Evolutionary conservation across 2,113 vertebrate species (phyloP), one percentile per base, ranked within the genome.

Genomic region (Sinocyclocheilus grahami): DNA sequence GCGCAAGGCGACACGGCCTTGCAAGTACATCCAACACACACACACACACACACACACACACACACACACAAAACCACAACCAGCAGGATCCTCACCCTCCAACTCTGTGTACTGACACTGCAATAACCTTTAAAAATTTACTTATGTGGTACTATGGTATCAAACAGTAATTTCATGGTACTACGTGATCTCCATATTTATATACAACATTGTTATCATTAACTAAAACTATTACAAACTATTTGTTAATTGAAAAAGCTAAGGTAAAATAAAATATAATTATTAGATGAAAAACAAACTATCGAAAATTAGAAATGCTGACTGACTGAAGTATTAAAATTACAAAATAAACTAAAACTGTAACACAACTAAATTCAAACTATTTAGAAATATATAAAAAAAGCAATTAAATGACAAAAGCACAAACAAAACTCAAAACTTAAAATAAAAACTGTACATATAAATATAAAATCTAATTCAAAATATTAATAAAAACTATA

Each of bases 61-160:
- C 88, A 88, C 80, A 83, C 83, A 88, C 65, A 53, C 84, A 11
- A 51, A 78, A 80, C 48, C 82, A 79, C 53, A 84, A 90, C 88
- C 93, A 92, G 89, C 92, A 94, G 92, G 89, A 90, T 93, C 94
- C 88, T 93, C 93, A 92, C 92, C 93, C 89, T 91, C 71, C 82
- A 53, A 82, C 78, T 69, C 42, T 51, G 10, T 87, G 83, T 53
- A 48, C 72, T 63, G 14, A 13, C 22, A 20, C 16, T 16, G 5
- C 51, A 78, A 5, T 58, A 78, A 53, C 8, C 6, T 24, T 51
- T 16, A 12, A 12, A 42, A 27, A 77, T 27, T n/a, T 77, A 33
- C 20, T 53, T 0, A n/a, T 22, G 18, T 16, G 39, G 72, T 75
- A 75, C 39, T 6, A 75, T 72, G 18, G 20, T 22, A 42, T 75